Percentiles rank a stretch among this genome's conserved stretches.
phyloP scores from a whole-genome alignment of 2,888 invertebrate species.

The Torymus texanus region DNA sequence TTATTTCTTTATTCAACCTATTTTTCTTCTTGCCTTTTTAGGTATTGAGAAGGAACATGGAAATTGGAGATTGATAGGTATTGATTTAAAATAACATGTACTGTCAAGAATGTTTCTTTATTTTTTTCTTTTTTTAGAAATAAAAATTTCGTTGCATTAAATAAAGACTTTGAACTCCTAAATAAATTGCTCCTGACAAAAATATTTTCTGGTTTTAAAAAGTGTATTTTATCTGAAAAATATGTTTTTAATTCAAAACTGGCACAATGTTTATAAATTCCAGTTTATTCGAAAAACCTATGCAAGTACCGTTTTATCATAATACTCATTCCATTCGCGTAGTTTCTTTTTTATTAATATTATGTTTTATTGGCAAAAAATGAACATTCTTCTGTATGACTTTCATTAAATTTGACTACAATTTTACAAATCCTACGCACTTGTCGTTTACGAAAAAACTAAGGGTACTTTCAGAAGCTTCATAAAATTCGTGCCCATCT shows the following conservation, averaged over 20 bases:
- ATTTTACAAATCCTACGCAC: slow-evolving; percentile 52
- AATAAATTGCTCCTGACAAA: slow-evolving; percentile 54
- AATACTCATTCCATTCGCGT: slow-evolving; percentile 50
- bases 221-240: slow-evolving; percentile 53
- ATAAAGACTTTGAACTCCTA: slow-evolving; percentile 47
- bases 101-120: slow-evolving; percentile 54
- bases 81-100: slow-evolving; percentile 2
- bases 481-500: slow-evolving; percentile 32
- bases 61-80: no score
- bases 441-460: slow-evolving; percentile 35
- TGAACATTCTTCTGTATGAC: slow-evolving; percentile 28
- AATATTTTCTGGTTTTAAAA: slow-evolving; percentile 55
- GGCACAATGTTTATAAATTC: slow-evolving; percentile 50
- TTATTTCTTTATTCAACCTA: no score
- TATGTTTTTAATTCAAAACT: slow-evolving; percentile 55
- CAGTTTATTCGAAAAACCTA: slow-evolving; percentile 52
- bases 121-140: slow-evolving; percentile 51
- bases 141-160: slow-evolving; percentile 54
- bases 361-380: slow-evolving; percentile 33
- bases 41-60: no score
- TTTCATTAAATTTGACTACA: slow-evolving; percentile 46
- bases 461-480: slow-evolving; percentile 53
- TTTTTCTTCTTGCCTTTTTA: no score
- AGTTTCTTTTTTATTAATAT: slow-evolving; percentile 26
- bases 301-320: slow-evolving; percentile 44